phyloP scores from a whole-genome alignment of 2,113 vertebrate genomes.

The Lampris incognitus region DNA sequence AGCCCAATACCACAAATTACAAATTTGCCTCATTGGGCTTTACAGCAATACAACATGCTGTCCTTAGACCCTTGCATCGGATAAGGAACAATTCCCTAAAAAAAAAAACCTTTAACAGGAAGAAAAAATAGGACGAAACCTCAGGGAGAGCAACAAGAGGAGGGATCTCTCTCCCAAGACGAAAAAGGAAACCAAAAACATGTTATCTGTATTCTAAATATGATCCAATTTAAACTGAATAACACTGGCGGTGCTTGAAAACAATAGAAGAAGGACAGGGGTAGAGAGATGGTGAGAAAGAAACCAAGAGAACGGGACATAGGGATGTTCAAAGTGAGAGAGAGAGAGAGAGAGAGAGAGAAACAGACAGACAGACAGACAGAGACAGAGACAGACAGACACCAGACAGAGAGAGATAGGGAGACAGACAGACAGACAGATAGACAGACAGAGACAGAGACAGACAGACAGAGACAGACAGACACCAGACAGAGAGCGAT shows the following conservation, averaged over 20 bases:
- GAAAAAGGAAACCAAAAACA: background rate
- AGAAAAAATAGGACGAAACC: no score
- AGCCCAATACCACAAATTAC: no score
- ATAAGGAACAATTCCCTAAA: no score
- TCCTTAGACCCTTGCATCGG: no score
- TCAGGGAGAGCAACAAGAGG: no score
- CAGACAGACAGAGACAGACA: background rate
- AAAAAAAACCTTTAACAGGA: no score
- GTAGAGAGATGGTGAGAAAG: background rate
- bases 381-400: background rate
- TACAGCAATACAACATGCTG: no score
- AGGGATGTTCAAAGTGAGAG: background rate
- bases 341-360: background rate
- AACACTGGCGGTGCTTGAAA: conserved; percentile 8
- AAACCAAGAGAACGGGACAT: background rate
- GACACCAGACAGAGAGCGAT: background rate
- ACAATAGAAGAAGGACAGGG: background rate
- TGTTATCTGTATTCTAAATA: conserved; percentile 43
- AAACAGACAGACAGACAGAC: background rate
- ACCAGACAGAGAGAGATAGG: background rate
- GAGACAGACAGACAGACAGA: background rate
- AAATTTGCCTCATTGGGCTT: no score
- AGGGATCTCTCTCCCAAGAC: no score
- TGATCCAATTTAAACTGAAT: background rate
- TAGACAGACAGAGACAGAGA: background rate